A percentile compares a stretch with the other conserved stretches of the same genome.
phyloP scores from a whole-genome alignment of 2,113 vertebrate genomes.

The Drymodes brunneopygia region DNA sequence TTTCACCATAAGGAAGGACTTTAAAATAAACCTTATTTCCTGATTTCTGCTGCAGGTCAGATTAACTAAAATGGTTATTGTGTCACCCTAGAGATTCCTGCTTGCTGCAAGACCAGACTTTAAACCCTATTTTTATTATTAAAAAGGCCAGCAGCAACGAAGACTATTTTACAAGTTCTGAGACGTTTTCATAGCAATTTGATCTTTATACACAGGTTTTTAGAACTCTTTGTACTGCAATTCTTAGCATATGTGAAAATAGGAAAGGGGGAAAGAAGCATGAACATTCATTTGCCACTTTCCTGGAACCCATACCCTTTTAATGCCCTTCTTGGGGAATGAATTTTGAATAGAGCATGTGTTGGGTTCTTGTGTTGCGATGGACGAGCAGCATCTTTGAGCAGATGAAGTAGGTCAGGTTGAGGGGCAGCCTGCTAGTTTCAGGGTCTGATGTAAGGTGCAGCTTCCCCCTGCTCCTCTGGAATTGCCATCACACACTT shows the following conservation, averaged over 20 bases:
- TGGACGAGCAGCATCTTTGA: not conserved
- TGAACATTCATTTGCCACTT: not conserved
- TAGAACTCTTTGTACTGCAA: conserved; percentile 34
- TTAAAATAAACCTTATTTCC: conserved; percentile 57
- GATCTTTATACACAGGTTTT: conserved; percentile 59
- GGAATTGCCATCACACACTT: not conserved
- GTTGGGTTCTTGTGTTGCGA: not conserved
- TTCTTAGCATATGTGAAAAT: conserved; percentile 31
- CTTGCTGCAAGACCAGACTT: conserved; percentile 61
- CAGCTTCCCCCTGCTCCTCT: not conserved
- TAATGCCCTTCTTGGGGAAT: not conserved
- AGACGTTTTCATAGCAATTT: conserved; percentile 63
- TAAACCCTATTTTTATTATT: conserved; percentile 69
- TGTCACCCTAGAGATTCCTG: conserved; percentile 60
- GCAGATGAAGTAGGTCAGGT: not conserved
- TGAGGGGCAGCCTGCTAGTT: not conserved
- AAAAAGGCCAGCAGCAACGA: conserved; percentile 69
- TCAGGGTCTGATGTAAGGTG: not conserved
- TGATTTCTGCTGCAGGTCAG: conserved; percentile 69
- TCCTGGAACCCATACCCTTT: not conserved
- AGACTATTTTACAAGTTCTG: conserved; percentile 62
- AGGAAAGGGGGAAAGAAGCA: not conserved
- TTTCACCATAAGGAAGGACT: conserved; percentile 62
- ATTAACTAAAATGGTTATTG: conserved; percentile 71
- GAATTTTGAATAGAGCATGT: not conserved